Evolutionary conservation across 2,888 invertebrate genomes (phyloP), one percentile per base, ranked within the genome.

Genomic region (Synanthedon andrenaeformis): DNA sequence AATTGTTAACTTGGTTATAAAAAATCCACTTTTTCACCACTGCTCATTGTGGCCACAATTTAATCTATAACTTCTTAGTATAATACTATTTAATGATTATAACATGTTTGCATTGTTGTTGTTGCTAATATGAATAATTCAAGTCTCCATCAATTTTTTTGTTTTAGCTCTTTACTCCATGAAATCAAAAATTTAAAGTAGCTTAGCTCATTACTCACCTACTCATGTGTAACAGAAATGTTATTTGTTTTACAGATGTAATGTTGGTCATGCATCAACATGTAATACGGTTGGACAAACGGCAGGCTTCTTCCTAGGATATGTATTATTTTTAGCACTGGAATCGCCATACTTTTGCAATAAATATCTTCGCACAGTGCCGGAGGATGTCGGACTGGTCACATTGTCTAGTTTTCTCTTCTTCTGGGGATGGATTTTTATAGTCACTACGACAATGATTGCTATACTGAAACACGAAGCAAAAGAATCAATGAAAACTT

Each of bases 241-340:
- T 35, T 10, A 35, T 10, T 35, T 45, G 63, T 53, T 60, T 89
- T 89, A 51, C 74, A 95, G 95, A 63, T 89, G 93, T 65, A 99
- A 99, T 85, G 97, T 99, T 4, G 97, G 96, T 2, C 97, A 99
- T 87, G 99, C 99, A 0, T 99, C 99, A 2, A 99, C 99, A 0
- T 99, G 99, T 74, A 99, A 99, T 74, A 96, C 96, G 64, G 97
- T 99, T 0, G 99, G 99, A 3, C 99, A 99, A 87, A 99, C 98
- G 0, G 95, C 97, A 42, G 99, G 99, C 0, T 98, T 95, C 78
- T 98, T 99, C 73, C 88, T 99, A 2, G 98, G 99, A 57, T 98
- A 98, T 81, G 97, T 98, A 0, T 89, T 98, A 11, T 99, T 99
- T 76, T 91, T 99, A 76, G 97, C 98, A 0, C 82, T 99, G 54